Percentiles rank a stretch among this genome's conserved stretches.
These are phyloP conservation scores for Ranitomeya variabilis DNA, from an alignment of 2,113 vertebrate species.

Conservation along the genomic window DNA sequence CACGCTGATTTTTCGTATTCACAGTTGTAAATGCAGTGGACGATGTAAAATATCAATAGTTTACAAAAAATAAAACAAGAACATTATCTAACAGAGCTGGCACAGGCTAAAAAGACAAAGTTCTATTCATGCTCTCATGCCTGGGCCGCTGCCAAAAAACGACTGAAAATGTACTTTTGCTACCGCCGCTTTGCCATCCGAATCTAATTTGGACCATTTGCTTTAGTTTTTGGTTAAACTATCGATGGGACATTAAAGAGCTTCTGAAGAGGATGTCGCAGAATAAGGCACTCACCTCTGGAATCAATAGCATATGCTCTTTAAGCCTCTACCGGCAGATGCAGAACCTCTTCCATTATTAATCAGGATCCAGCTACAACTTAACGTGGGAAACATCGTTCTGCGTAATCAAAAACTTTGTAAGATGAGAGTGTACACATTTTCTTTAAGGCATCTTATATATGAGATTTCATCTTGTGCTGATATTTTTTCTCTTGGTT, in stretches of 20 bases:
- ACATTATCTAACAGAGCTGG: constrained; percentile 59
- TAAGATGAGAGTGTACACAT: background rate
- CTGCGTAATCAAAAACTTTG: constrained; percentile 28
- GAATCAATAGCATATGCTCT: constrained; percentile 78
- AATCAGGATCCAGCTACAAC: constrained; percentile 65
- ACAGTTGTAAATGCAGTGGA: constrained; percentile 4
- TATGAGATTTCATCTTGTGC: background rate
- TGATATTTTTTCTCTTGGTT: background rate
- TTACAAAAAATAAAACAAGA: constrained; percentile 43
- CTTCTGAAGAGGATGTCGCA: constrained; percentile 68
- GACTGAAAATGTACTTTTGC: constrained; percentile 64
- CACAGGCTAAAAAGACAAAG: constrained; percentile 68
- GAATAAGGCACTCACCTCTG: constrained; percentile 70
- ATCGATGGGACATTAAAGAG: constrained; percentile 68
- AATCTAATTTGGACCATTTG: constrained; percentile 68
- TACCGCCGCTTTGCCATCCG: constrained; percentile 68
- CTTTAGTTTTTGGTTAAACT: constrained; percentile 67
- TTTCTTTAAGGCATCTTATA: background rate
- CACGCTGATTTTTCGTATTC: background rate
- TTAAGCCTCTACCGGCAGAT: constrained; percentile 69
- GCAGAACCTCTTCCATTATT: constrained; percentile 72
- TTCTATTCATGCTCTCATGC: constrained; percentile 70
- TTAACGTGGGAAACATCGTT: constrained; percentile 67
- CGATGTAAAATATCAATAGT: constrained; percentile 46
- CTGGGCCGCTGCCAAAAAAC: constrained; percentile 66